These are phyloP conservation scores for Acanthurus tractus DNA, from an alignment of 2,797 vertebrate species.

Conservation along the genomic window DNA sequence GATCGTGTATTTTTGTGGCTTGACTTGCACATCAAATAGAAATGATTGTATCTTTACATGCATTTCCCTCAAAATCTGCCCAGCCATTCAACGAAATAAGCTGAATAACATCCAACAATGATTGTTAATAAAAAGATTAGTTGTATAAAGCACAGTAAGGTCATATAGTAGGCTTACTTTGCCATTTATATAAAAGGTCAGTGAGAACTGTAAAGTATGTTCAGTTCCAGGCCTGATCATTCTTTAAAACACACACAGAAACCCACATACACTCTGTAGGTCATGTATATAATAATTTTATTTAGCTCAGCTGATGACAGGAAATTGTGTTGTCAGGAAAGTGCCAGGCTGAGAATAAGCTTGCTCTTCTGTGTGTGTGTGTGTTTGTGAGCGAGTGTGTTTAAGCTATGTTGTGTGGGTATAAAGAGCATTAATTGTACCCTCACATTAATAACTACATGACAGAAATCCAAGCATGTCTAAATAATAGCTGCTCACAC, in stretches of 20 bases:
- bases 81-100: too few relatives aligned
- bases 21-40: too few relatives aligned
- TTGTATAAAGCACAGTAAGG: neutral
- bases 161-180: neutral
- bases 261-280: neutral
- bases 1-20: too few relatives aligned
- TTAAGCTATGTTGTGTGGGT: slow-evolving; percentile 18
- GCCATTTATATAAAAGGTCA: neutral
- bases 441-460: slow-evolving; percentile 75
- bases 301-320: too few relatives aligned
- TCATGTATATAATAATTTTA: too few relatives aligned
- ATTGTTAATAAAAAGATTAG: neutral
- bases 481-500: slow-evolving; percentile 78
- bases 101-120: too few relatives aligned
- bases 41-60: too few relatives aligned
- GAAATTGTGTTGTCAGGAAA: too few relatives aligned
- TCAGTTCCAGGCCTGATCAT: neutral
- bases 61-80: too few relatives aligned
- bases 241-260: too few relatives aligned
- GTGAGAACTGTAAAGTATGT: neutral
- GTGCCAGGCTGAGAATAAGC: too few relatives aligned
- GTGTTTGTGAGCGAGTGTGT: slow-evolving; percentile 23
- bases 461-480: slow-evolving; percentile 78
- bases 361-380: neutral
- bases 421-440: slow-evolving; percentile 77